phyloP scores from a whole-genome alignment of 2,797 vertebrate genomes.

The Miichthys miiuy region DNA sequence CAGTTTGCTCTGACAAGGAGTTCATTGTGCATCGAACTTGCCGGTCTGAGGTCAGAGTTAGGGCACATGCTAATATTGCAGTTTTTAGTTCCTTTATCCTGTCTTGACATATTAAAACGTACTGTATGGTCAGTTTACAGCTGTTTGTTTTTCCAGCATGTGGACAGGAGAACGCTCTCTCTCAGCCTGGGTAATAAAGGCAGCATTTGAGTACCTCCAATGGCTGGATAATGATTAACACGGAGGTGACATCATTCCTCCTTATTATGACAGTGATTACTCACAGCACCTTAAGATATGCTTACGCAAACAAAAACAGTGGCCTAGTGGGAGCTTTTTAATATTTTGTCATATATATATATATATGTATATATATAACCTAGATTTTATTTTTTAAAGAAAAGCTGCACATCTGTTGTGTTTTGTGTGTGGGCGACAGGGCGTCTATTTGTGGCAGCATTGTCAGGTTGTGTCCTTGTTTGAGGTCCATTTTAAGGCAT shows the following conservation, averaged over 20 bases:
- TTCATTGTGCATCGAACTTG: too few species aligned
- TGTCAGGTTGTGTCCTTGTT: background rate
- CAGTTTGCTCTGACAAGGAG: slow-evolving; percentile 28
- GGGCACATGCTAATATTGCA: slow-evolving; percentile 2
- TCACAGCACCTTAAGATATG: slow-evolving; percentile 34
- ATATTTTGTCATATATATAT: background rate
- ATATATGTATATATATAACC: background rate
- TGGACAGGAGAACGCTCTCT: slow-evolving; percentile 19
- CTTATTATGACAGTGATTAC: slow-evolving; percentile 53
- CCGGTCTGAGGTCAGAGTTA: slow-evolving; percentile 24
- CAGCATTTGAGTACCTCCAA: slow-evolving; percentile 25
- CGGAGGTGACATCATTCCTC: slow-evolving; percentile 59
- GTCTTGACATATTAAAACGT: slow-evolving; percentile 25
- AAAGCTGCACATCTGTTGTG: background rate
- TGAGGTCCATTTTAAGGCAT: slow-evolving; percentile 7
- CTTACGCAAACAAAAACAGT: slow-evolving; percentile 16
- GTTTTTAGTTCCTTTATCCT: slow-evolving; percentile 17
- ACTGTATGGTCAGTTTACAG: slow-evolving; percentile 19
- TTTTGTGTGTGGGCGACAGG: background rate
- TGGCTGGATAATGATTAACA: slow-evolving; percentile 65
- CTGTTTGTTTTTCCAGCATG: slow-evolving; percentile 50
- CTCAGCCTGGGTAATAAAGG: slow-evolving; percentile 36
- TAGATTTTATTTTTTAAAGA: background rate
- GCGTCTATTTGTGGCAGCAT: background rate
- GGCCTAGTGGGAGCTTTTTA: background rate